Evolutionary conservation across 2,888 invertebrate species (phyloP).

Genomic region (Chloroclysta siterata): DNA sequence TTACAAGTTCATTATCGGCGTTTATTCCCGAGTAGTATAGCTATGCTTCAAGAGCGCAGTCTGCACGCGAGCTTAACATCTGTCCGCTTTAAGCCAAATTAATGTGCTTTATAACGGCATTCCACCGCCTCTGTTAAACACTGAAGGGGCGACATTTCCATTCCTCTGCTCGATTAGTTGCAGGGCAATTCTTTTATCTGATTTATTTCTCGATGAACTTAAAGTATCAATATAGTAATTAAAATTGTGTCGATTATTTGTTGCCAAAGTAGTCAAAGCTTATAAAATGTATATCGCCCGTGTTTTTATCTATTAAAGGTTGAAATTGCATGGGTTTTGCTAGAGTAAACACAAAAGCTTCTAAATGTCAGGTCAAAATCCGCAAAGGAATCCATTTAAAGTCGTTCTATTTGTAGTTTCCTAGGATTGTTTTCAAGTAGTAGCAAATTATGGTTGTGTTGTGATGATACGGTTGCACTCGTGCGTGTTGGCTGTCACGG

Average conservation of each 20-base stretch:
- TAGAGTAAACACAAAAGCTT: not conserved
- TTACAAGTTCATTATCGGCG: slow-evolving; percentile 52
- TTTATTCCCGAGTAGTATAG: slow-evolving; percentile 50
- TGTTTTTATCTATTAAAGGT: not conserved
- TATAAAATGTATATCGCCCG: not conserved
- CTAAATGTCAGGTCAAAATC: slow-evolving; percentile 1
- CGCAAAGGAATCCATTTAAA: slow-evolving; percentile 12
- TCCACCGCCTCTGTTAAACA: slow-evolving; percentile 50
- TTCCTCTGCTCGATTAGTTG: slow-evolving; percentile 46
- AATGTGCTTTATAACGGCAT: slow-evolving; percentile 56
- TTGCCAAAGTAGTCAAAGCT: not conserved
- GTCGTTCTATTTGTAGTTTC: slow-evolving; percentile 41
- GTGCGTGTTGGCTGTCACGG: slow-evolving; percentile 59
- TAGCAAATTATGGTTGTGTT: slow-evolving; percentile 29
- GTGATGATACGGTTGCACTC: slow-evolving; percentile 58
- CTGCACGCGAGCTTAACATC: slow-evolving; percentile 64
- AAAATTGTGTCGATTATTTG: not conserved
- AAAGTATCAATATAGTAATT: not conserved
- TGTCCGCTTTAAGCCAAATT: slow-evolving; percentile 59
- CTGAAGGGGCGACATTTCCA: slow-evolving; percentile 48
- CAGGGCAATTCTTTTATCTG: slow-evolving; percentile 46
- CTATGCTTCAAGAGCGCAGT: slow-evolving; percentile 54
- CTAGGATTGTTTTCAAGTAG: slow-evolving; percentile 51
- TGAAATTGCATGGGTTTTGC: not conserved
- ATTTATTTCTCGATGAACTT: slow-evolving; percentile 43